phyloP scores from a whole-genome alignment of 1,140 invertebrate species.

The Diabrotica virgifera region DNA sequence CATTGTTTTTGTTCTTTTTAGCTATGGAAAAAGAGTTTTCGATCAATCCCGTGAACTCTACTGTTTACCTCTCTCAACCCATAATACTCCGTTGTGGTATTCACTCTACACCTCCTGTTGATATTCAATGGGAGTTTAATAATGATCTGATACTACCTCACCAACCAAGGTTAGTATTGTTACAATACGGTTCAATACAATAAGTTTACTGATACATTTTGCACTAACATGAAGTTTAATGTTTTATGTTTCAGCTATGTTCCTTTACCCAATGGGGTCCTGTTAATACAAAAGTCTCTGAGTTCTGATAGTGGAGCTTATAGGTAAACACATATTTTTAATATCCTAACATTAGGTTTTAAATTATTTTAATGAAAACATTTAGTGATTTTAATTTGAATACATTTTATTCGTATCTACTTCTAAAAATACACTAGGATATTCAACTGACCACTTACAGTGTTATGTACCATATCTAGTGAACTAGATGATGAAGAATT shows the following conservation, averaged over 20 bases:
- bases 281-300: conserved; percentile 42
- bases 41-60: conserved; percentile 28
- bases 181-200: no score
- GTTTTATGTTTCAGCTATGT: conserved; percentile 41
- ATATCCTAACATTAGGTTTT: not conserved
- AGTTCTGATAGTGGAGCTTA: conserved; percentile 40
- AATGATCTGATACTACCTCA: conserved; percentile 36
- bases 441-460: no score
- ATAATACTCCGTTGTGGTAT: conserved; percentile 39
- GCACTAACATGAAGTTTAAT: no score
- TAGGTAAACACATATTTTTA: conserved; percentile 31
- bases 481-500: no score
- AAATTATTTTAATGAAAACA: not conserved
- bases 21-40: conserved; percentile 37
- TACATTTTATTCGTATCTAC: no score
- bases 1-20: conserved; percentile 22
- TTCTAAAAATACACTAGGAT: no score
- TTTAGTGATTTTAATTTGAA: no score
- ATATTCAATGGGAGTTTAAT: conserved; percentile 40
- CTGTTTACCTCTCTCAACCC: conserved; percentile 35
- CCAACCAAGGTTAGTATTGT: conserved; percentile 31
- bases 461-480: no score
- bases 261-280: conserved; percentile 44
- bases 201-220: no score
- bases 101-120: conserved; percentile 40